Evolutionary conservation across 2,113 vertebrate species (phyloP), one percentile per base, ranked within the genome.

Genomic region (Copsychus sechellarum): DNA sequence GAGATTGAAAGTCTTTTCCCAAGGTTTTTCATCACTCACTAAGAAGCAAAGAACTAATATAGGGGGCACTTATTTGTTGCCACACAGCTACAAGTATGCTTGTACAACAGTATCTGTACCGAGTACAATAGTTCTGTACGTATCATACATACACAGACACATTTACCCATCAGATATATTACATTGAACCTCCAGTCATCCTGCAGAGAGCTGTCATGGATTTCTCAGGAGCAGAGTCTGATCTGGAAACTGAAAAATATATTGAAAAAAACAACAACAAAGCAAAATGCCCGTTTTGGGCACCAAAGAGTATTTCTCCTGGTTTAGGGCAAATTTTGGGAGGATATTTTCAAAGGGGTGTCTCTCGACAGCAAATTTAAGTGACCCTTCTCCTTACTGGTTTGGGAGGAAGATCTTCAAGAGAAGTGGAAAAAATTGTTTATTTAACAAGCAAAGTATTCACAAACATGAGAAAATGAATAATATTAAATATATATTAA

Each of bases 251-350:
- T n/a, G 13, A 83, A 73, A 45, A 9, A 48, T 2, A 14, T 61
- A 29, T 2, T 43, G 6, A 48, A 40, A 36, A 24, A 54, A 43
- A 25, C 23, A 50, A 28, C 50, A 51, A 17, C 50, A 17, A 28
- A 51, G 50, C 26, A 47, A 47, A 47, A 11, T 3, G 9, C 5
- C 7, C 21, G 4, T 0, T 0, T 3, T 25, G 16, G 17, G 28
- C 0, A 3, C 21, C 12, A 40, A 62, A 40, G 3, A 42, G 8
- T 12, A 21, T 40, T 78, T 78, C 8, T 22, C 6, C 1, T 40
- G 13, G 4, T n/a, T 62, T 16, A 40, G 17, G 28, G 13, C 8
- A 62, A 40, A 62, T 62, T 62, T 33, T 40, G 45, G 10, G 28
- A 51, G 23, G 29, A 33, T n/a, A 62, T 62, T 62, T 50, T 78